These are phyloP conservation scores for Plumapathes pennacea DNA, from an alignment of 92 coral and sea anemone species.

Conservation along the genomic window DNA sequence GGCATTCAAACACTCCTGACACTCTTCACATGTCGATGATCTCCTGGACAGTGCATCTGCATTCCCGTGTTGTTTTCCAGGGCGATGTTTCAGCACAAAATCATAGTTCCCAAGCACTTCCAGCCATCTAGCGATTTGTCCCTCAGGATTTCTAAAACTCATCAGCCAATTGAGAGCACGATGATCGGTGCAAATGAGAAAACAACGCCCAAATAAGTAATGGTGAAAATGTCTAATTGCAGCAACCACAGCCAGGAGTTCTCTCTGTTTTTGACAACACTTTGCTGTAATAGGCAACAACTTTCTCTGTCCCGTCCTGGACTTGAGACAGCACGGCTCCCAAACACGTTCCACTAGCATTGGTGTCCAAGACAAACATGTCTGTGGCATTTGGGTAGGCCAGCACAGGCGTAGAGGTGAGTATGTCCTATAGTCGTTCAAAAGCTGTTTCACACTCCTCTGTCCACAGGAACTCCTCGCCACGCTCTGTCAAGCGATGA, in stretches of 20 bases:
- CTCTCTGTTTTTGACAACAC: slow-evolving; percentile 38
- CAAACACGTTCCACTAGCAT: slow-evolving; percentile 24
- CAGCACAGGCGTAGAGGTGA: slow-evolving; percentile 41
- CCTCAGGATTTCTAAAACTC: slow-evolving; percentile 14
- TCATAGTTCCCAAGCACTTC: slow-evolving; percentile 24
- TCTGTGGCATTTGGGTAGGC: slow-evolving; percentile 46
- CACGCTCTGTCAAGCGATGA: slow-evolving; percentile 23
- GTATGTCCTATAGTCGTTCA: slow-evolving; percentile 10
- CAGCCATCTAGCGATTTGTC: slow-evolving; percentile 42
- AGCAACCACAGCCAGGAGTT: slow-evolving; percentile 37
- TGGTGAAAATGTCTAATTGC: slow-evolving; percentile 40
- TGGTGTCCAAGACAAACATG: slow-evolving; percentile 27
- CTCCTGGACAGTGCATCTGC: slow-evolving; percentile 60
- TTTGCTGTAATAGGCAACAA: slow-evolving; percentile 46
- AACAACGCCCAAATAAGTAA: slow-evolving; percentile 27
- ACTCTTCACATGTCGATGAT: too few species aligned
- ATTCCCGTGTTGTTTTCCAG: slow-evolving; percentile 33
- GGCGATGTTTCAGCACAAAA: slow-evolving; percentile 42
- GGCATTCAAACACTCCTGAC: too few species aligned
- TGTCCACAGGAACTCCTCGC: slow-evolving; percentile 42
- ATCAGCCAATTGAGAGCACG: slow-evolving; percentile 44
- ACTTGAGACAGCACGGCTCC: slow-evolving; percentile 44
- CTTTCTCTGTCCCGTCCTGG: slow-evolving; percentile 29
- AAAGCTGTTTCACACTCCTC: slow-evolving; percentile 39
- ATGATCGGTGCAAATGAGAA: slow-evolving; percentile 47